Conservation (phyloP, 2,888 invertebrate genomes). For the Orchesellides sinensis region DNA sequence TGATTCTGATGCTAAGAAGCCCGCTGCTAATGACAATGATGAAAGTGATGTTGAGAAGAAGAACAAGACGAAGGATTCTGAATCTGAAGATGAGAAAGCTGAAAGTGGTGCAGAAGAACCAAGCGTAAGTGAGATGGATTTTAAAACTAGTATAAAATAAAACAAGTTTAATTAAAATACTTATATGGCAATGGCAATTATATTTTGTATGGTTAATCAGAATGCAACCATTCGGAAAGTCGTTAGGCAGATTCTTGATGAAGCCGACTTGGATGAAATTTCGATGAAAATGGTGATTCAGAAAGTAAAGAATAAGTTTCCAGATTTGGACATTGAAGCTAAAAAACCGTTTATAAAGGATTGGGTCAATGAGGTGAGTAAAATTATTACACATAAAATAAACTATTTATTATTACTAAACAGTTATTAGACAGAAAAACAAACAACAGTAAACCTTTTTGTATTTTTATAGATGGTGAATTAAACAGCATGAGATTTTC, state of each 20-base stretch:
- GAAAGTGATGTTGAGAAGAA: neutral
- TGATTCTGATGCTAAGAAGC: too few species aligned
- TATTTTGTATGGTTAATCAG: neutral
- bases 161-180: too few species aligned
- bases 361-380: slow-evolving; percentile 45
- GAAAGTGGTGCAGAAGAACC: neutral
- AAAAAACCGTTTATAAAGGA: slow-evolving; percentile 43
- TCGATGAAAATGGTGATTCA: slow-evolving; percentile 52
- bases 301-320: slow-evolving; percentile 36
- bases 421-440: too few species aligned
- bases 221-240: slow-evolving; percentile 12
- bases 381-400: too few species aligned
- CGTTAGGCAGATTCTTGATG: slow-evolving; percentile 32
- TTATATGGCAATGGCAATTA: too few species aligned
- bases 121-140: slow-evolving; percentile 10
- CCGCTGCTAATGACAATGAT: neutral
- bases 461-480: too few species aligned
- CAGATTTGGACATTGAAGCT: slow-evolving; percentile 30
- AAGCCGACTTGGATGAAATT: slow-evolving; percentile 36
- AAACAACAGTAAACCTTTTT: too few species aligned
- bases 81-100: neutral
- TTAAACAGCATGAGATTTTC: too few species aligned
- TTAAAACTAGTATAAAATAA: too few species aligned
- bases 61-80: neutral
- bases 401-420: too few species aligned